Base-by-base conservation (phyloP, 2,888 invertebrate species). In the Drosophila cognata region DNA sequence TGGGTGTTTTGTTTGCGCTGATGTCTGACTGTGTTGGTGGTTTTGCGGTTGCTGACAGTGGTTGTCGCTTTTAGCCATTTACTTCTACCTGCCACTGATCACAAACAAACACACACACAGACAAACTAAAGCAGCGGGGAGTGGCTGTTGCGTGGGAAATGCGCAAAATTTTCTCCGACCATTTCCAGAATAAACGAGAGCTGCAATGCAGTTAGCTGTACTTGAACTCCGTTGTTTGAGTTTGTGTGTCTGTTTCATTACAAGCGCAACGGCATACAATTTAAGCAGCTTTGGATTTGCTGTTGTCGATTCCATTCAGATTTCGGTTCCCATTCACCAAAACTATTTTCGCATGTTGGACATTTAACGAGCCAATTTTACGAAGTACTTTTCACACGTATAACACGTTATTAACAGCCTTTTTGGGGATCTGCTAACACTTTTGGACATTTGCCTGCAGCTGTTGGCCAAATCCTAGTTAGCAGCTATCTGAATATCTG, bases 221-320 rank as follows among this genome's bases (percentile, higher is more conserved):
- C 51, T 58, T 74, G 43, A 58, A 41, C 38, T 51, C 25, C 41
- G 25, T 21, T 43, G 51, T 64, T 68, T 50, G 36, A 50, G 55
- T 60, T 52, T 51, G 57, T 56, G 50, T 59, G 71, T 33, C 21
- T 62, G 80, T 84, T 85, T 81, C 88, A 88, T 85, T 86, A 90
- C 83, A 76, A 81, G 85, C 88, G 83, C 87, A 85, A 85, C 74
- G 67, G 62, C 78, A 85, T 86, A 82, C 81, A 82, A 38, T 89
- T 88, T 85, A 85, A 85, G 88, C 85, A 69, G 90, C 88, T 85
- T 85, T 85, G 73, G 83, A 66, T 78, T 81, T 71, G 61, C 51
- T 56, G 58, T 63, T 71, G 64, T 70, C 68, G 25, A 61, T 31
- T 52, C 18, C 65, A 56, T 53, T 43, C 64, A 53, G 57, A 64